Base-by-base conservation (phyloP, 2,113 vertebrate genomes). In the Parus major region DNA sequence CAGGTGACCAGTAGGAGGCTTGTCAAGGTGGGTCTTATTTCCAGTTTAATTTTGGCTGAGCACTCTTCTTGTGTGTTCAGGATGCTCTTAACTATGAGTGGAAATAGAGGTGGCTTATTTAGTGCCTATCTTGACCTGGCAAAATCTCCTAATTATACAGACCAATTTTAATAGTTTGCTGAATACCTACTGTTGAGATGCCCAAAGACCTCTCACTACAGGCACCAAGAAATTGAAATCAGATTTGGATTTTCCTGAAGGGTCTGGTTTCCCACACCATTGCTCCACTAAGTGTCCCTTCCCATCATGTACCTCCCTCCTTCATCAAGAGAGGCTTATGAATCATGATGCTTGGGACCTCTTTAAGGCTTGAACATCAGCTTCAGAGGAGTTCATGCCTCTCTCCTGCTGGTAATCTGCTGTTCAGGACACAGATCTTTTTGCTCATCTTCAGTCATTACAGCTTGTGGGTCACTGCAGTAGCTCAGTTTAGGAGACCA, bases 401-500 rank as follows among this genome's bases (percentile, higher is more conserved):
- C 25, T 46, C 29, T 53, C 6, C 52, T 80, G 12, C 33, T 84
- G 56, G 16, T 55, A 73, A 55, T 36, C 42, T 70, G 56, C 27
- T 20, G 8, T 19, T 41, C 15, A n/a, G 21, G 18, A 12, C 25
- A 81, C 52, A 71, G 23, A 78, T 53, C 3, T 8, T 81, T 71
- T 49, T 46, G 20, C 20, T 44, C 15, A 8, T 47, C 33, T 77
- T 83, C 25, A 21, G 35, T 18, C 19, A 22, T 41, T 53, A 29
- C 7, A 0, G 2, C 4, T 55, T 89, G 46, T 72, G 0, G 0
- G 46, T 55, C 36, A 12, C 25, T n/a, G 15, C 18, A 76, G 56
- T 0, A 0, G 31, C 69, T 82, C 8, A 0, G 3, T 64, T 76
- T 47, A 36, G 41, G 15, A 25, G 22, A 55, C 11, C 33, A 49